Base-by-base conservation (phyloP, 2,888 invertebrate species). In the Dryobotodes eremita region DNA sequence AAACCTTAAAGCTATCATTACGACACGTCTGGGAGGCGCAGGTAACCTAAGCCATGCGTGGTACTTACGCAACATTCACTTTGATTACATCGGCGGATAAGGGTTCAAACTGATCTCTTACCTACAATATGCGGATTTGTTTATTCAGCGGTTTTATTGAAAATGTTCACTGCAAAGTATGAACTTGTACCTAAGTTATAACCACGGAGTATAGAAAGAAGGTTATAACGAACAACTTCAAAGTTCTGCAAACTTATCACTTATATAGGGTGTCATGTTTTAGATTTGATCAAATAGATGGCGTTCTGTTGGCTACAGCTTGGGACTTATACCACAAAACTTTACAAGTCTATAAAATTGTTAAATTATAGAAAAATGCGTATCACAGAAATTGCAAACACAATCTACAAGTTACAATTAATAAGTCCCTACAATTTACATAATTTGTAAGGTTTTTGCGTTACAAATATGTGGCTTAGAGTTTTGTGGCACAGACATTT, bases 1-100 rank as follows among this genome's bases (percentile, higher is more conserved):
- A 50, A 46, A n/a, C 17, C 36, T 61, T 6, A 62, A 42, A 68
- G 57, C 36, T 23, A 50, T 83, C 48, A 68, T 48, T 70, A 83
- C 64, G 31, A 15, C n/a, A 46, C 42, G 50, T 53, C 31, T 68
- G 50, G 48, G n/a, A 36, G 59, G 46, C 69, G 53, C 84, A 69
- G 62, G 72, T 79, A 79, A 53, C 72, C 84, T 82, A 70, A 64
- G 15, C 55, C 23, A 15, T 17, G 79, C 46, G 26, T 48, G 50
- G 48, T 50, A 59, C 85, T 75, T 84, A 75, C 80, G 62, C 71
- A 84, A 75, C 62, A n/a, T 64, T 75, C 66, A 26, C 66, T 84
- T 53, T 36, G 59, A 73, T 62, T 46, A 71, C 42, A 71, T 26
- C 42, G 78, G 26, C 26, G 46, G 36, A 15, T 15, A 42, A 57